Percentiles rank a stretch among this genome's conserved stretches.
Conservation (phyloP, 2,888 invertebrate species). For the Brachycybe producta region DNA sequence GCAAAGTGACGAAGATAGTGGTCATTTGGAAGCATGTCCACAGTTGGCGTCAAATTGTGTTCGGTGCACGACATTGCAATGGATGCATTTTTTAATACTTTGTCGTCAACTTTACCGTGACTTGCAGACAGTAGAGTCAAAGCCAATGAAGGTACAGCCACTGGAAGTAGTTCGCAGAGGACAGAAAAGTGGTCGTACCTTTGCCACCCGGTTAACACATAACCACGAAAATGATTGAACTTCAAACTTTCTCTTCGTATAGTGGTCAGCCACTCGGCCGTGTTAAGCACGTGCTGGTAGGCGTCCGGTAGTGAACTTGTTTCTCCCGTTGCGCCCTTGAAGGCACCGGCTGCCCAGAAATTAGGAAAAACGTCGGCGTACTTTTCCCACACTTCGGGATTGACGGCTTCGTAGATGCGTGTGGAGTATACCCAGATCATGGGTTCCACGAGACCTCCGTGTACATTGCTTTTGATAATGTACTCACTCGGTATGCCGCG, state of each 20-base stretch:
- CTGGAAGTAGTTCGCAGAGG: conserved; percentile 52
- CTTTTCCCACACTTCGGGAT: conserved; percentile 40
- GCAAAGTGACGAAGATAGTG: too few relatives aligned
- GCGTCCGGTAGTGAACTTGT: conserved; percentile 53
- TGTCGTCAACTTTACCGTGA: conserved; percentile 46
- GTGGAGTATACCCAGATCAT: conserved; percentile 57
- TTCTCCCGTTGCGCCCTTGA: conserved; percentile 75
- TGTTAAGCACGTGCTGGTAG: conserved; percentile 53
- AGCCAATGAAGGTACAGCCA: conserved; percentile 50
- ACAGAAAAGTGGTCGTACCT: conserved; percentile 55
- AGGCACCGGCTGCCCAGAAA: conserved; percentile 71
- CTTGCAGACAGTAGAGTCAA: conserved; percentile 41
- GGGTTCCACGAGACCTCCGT: conserved; percentile 45
- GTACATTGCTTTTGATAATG: conserved; percentile 37
- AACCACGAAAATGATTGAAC: conserved; percentile 47
- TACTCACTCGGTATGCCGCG: conserved; percentile 41
- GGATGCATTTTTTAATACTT: too few relatives aligned
- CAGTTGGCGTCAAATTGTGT: too few relatives aligned
- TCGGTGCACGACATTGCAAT: too few relatives aligned
- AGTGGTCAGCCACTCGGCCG: conserved; percentile 42
- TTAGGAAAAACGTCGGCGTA: conserved; percentile 52
- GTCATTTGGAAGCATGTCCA: too few relatives aligned
- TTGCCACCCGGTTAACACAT: conserved; percentile 59
- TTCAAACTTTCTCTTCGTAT: conserved; percentile 32
- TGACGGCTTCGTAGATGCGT: conserved; percentile 30